Evolutionary conservation across 2,113 vertebrate species (phyloP).

Genomic region (Chlorocebus sabaeus): DNA sequence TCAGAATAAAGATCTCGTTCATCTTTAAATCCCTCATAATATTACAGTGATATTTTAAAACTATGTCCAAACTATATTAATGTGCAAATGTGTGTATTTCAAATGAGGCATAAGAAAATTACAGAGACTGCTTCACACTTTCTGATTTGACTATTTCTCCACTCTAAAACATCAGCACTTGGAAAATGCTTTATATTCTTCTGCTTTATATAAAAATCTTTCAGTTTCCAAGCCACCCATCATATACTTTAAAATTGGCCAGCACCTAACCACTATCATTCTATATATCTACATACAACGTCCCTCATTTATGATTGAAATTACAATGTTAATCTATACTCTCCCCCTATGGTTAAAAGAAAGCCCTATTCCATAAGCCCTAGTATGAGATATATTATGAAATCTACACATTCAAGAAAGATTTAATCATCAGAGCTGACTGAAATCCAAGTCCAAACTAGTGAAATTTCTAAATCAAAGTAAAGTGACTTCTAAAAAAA

Average conservation of each 20-base stretch:
- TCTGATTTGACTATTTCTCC: background rate
- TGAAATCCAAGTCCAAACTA: background rate
- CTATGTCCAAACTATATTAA: background rate
- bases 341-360: background rate
- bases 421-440: background rate
- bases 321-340: background rate
- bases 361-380: background rate
- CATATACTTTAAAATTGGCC: slow-evolving; percentile 10
- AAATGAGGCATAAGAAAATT: background rate
- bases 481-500: background rate
- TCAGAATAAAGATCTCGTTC: background rate
- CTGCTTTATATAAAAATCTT: background rate
- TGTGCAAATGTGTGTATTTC: background rate
- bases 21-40: background rate
- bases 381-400: background rate
- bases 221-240: background rate
- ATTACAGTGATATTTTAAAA: background rate
- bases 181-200: background rate
- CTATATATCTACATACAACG: background rate
- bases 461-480: background rate
- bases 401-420: background rate
- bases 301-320: background rate
- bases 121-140: background rate
- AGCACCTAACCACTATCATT: background rate
- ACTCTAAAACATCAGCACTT: background rate